Evolutionary conservation across 2,797 vertebrate species (phyloP).

Genomic region (Gephyroberyx darwinii): DNA sequence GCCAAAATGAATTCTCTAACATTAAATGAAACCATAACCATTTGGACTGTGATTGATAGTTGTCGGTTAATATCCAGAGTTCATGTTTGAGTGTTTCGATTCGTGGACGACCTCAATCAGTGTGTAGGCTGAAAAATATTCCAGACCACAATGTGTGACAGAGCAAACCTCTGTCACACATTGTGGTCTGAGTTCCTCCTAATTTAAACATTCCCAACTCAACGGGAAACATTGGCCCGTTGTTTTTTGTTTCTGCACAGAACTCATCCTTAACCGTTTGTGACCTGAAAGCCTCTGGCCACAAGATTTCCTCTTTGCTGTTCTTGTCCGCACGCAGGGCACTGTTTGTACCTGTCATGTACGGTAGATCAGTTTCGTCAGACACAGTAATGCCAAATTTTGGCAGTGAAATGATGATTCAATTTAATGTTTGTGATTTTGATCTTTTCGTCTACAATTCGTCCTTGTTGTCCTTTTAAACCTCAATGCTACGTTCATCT

Average conservation of each 20-base stretch:
- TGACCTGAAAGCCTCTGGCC: background rate
- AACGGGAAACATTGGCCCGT: slow-evolving; percentile 35
- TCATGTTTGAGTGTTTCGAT: slow-evolving; percentile 19
- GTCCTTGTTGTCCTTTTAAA: too few relatives aligned
- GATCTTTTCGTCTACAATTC: too few relatives aligned
- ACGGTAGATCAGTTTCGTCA: too few relatives aligned
- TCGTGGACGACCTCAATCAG: slow-evolving; percentile 3
- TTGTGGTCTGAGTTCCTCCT: slow-evolving; percentile 32
- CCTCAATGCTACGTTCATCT: too few relatives aligned
- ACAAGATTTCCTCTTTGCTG: background rate
- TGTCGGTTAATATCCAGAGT: background rate
- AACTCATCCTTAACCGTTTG: background rate
- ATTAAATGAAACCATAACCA: background rate
- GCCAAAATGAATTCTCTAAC: background rate
- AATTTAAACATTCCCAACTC: slow-evolving; percentile 29
- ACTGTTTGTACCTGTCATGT: too few relatives aligned
- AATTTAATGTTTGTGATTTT: too few relatives aligned
- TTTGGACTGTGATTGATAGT: background rate
- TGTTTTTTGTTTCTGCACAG: slow-evolving; percentile 26
- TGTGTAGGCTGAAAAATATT: slow-evolving; percentile 26
- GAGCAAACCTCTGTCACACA: slow-evolving; percentile 38
- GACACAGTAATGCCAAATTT: too few relatives aligned
- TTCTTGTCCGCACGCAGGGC: background rate
- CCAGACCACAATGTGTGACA: too few relatives aligned
- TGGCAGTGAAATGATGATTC: too few relatives aligned